Percentiles rank a stretch among this genome's conserved stretches.
phyloP scores from a whole-genome alignment of 23 tunicate genomes.

The Ascidia mentula region DNA sequence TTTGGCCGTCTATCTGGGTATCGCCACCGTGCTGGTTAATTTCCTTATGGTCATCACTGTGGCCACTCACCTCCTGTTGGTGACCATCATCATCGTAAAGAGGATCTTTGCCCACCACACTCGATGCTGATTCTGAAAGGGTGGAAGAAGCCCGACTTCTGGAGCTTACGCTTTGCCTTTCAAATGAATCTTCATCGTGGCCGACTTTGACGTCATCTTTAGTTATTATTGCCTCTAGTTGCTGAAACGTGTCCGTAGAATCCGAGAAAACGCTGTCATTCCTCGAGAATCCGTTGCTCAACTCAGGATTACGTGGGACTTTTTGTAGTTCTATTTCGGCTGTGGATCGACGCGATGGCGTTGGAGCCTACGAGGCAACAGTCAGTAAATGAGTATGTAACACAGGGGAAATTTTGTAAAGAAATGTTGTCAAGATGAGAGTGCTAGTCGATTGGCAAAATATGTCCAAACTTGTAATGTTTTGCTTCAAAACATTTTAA shows the following conservation, averaged over 20 bases:
- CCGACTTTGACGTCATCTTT: not conserved
- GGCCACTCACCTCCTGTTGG: not conserved
- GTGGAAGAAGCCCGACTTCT: not conserved
- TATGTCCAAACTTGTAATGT: not conserved
- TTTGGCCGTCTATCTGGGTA: not conserved
- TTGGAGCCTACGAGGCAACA: not conserved
- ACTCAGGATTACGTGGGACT: not conserved
- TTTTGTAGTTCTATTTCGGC: not conserved
- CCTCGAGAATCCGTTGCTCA: not conserved
- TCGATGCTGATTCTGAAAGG: not conserved
- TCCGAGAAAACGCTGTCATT: slow-evolving; percentile 8
- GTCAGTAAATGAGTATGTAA: too few species aligned
- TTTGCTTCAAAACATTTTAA: not conserved
- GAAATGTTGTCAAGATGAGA: too few species aligned
- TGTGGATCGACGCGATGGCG: not conserved
- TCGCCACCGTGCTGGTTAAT: not conserved
- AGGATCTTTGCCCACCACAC: not conserved
- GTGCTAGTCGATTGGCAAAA: not conserved
- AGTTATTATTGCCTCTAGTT: not conserved
- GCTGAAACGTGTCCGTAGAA: not conserved
- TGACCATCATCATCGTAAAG: not conserved
- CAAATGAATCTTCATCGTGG: too few species aligned
- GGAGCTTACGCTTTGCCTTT: not conserved
- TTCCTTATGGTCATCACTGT: not conserved
- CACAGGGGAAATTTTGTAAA: too few species aligned